Evolutionary conservation across 2,113 vertebrate species (phyloP), one percentile per base, ranked within the genome.

Genomic region (Tichodroma muraria): DNA sequence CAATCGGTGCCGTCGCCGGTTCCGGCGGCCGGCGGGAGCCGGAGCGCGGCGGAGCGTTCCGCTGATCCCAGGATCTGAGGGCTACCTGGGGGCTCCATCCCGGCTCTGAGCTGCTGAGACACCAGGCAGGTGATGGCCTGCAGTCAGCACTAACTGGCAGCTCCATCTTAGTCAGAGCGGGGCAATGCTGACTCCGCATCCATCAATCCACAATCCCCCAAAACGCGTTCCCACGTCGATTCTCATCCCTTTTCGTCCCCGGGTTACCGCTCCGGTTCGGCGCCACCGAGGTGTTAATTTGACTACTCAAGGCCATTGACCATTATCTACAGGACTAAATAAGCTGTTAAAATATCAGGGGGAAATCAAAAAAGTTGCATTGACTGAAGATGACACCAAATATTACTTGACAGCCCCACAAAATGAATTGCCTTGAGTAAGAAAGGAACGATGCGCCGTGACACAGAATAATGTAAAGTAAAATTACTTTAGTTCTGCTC

Each of bases 111-210:
- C 60, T 56, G 7, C 5, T 10, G 17, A 61, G 61, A 44, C 75
- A 66, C 50, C 13, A 18, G 0, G 4, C 52, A 80, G 56, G 27
- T 82, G 59, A 89, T 57, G 83, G 91, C 97, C 95, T 54, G 30
- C 24, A 13, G 91, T 65, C 57, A 93, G 79, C 90, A 38, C 96
- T 65, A 82, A 96, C 90, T 59, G 92, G 86, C 63, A 88, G 90
- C 94, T 98, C 94, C 73, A 97, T 98, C 97, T 97, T 95, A 86
- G 96, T 97, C 97, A 97, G 96, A 97, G 83, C 57, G 56, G 91
- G 97, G 97, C 95, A n/a, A 45, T 5, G 64, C 75, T 45, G 91
- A 88, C 66, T 61, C 87, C 20, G 63, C 93, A 94, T 96, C 94
- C 81, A 97, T 98, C 97, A 94, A 97, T 98, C 97, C 97, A 57